Evolutionary conservation across 2,888 invertebrate species (phyloP), one percentile per base, ranked within the genome.

Genomic region (Pammene fasciana): DNA sequence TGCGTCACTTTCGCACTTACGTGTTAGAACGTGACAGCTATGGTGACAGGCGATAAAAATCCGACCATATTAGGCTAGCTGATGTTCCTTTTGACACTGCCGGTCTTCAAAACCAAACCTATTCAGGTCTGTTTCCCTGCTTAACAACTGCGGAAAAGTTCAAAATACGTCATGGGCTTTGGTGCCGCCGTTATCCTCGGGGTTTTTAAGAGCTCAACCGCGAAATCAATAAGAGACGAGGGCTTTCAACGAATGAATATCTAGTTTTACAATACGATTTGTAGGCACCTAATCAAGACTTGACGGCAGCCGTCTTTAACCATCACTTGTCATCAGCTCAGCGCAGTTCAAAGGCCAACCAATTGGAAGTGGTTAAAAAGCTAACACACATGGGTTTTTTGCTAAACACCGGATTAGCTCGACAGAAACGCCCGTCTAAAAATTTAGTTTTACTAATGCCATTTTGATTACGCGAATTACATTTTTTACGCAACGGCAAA

Each of bases 401-500:
- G 8, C 16, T n/a, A 36, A 46, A n/a, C 13, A 9, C n/a, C 14
- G 16, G 46, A 48, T 38, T 13, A 26, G 13, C 16, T 56, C 34
- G n/a, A 36, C 38, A 65, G 68, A 68, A 65, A 26, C 64, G 26
- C 64, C 68, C 68, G 45, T 45, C 26, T 46, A 60, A 60, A 46
- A 46, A 65, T 65, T 70, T 60, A 70, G n/a, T 60, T 70, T 16
- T 48, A 60, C 70, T 70, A 70, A 70, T 70, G 70, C 65, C 26
- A 48, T 70, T 70, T 65, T 70, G 70, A 70, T 70, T 70, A 60
- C 65, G 70, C 65, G 60, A 70, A 70, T 70, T 70, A 70, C 11
- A 6, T 65, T 70, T 68, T 70, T 65, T 70, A 70, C 60, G 65
- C 60, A 68, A 59, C 55, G 7, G 13, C 64, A 45, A 65, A 65